Base-by-base conservation (phyloP, 2,888 invertebrate genomes). In the Aphidoletes aphidimyza region DNA sequence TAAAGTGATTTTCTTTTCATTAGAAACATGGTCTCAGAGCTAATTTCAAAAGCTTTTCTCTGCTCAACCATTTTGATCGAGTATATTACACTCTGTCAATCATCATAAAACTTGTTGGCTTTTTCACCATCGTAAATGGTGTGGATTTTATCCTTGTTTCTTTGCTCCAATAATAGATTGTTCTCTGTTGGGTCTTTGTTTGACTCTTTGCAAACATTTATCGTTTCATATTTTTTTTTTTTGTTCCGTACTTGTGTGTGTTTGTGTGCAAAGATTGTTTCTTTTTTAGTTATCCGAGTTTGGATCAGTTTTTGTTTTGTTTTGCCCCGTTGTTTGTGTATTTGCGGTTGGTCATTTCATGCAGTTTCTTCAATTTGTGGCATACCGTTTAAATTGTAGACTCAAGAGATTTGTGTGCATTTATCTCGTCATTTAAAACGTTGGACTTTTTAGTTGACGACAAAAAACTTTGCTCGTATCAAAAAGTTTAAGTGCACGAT, bases 31-130 rank as follows among this genome's bases (percentile, higher is more conserved):
- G 69, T 69, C 69, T 69, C 69, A 69, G 69, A 69, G 69, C 69
- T 69, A 69, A 69, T 69, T 69, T 69, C 69, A 69, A 69, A 69
- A 26, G 69, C 69, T 69, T 69, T 69, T 69, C 69, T 69, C 69
- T 69, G 69, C 69, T 69, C 69, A 69, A 69, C 69, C 69, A 69
- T 69, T 69, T n/a, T 69, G 30, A 2, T 69, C 34, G 30, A 69
- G 69, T 69, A 69, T 69, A 30, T 69, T 69, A 69, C 69, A 69
- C 69, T 69, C 69, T 69, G 69, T 69, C 69, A 69, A 69, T 69
- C 69, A 69, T 69, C 69, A 69, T 69, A 69, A 69, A 69, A 69
- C 69, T 69, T 69, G 69, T 69, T 69, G 69, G 69, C 69, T 69
- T 69, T 69, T 69, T 69, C 14, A 8, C 26, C 22, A 14, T 69